Base-by-base conservation (phyloP, 2,797 vertebrate species). In the Chloroceryle inda region DNA sequence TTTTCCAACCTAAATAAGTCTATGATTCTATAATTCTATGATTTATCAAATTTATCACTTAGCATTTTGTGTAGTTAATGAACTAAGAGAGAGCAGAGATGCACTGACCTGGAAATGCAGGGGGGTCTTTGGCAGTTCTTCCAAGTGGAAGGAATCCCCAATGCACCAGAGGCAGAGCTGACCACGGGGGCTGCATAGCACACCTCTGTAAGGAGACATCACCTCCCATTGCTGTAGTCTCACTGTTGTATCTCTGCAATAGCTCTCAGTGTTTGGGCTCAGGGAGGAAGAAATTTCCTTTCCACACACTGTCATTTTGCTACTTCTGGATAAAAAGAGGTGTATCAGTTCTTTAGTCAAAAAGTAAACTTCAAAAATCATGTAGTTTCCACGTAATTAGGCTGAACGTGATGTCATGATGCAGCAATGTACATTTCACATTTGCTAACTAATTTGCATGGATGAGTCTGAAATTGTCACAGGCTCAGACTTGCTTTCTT, bases 191-290 rank as follows among this genome's bases (percentile, higher is more conserved):
- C 29, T 73, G 26, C 4, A 0, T 21, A 53, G 23, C 13, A 20
- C 29, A 58, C 22, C 33, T 59, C n/a, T 13, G 0, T 9, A 21
- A 21, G 13, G 23, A 76, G 19, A 1, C 47, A 22, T 10, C 5
- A 42, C 37, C 80, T 83, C 55, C 22, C 33, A 2, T 4, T 56
- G 47, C 47, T 49, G 7, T 11, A 29, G 22, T 42, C 33, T 64
- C 63, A 24, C 15, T 56, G 5, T 11, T 44, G 9, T 13, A 17
- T 22, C 23, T 49, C 44, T 88, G 20, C 31, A 80, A 50, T 15
- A 14, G 11, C 12, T 52, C 8, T 1, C 24, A 23, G 3, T 13
- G 3, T 26, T 38, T 2, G 2, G 23, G 23, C 24, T 82, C 23
- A 53, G 8, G 9, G 29, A 75, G 68, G 27, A 58, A 81, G 47